These are phyloP conservation scores for Trachelus iudaicus DNA, from an alignment of 2,888 invertebrate genomes.

Conservation along the genomic window DNA sequence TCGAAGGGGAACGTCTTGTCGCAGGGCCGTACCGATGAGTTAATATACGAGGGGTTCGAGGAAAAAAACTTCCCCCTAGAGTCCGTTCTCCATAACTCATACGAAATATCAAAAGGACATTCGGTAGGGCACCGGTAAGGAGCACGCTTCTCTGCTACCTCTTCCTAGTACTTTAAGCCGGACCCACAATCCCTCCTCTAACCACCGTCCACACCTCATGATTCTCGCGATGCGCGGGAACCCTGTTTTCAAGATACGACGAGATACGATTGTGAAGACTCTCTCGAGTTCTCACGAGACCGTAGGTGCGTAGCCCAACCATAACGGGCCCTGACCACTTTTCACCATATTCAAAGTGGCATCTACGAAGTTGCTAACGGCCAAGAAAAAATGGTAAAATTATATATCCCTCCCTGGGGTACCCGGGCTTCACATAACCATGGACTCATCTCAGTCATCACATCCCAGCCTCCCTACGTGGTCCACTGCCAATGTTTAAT, in stretches of 20 bases:
- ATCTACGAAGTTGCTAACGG: not conserved
- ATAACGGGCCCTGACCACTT: not conserved
- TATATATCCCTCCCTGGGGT: not conserved
- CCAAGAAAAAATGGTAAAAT: not conserved
- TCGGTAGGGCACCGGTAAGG: not conserved
- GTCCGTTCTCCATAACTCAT: not conserved
- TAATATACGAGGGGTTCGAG: not conserved
- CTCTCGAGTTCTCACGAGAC: not conserved
- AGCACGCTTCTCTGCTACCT: not conserved
- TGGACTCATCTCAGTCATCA: not conserved
- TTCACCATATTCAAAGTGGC: not conserved
- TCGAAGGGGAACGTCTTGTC: constrained; percentile 35
- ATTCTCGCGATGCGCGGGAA: not conserved
- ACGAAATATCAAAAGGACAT: not conserved
- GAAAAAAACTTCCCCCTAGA: not conserved
- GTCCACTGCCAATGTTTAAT: not conserved
- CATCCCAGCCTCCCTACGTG: not conserved
- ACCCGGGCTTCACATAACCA: not conserved
- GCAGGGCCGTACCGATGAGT: constrained; percentile 19
- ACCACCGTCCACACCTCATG: not conserved
- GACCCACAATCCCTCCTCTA: not conserved
- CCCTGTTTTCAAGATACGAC: not conserved
- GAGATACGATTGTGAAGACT: not conserved
- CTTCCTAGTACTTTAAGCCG: not conserved
- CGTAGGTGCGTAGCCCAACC: not conserved